phyloP scores from a whole-genome alignment of 1,140 invertebrate genomes.

The Drosophila ercepeae region DNA sequence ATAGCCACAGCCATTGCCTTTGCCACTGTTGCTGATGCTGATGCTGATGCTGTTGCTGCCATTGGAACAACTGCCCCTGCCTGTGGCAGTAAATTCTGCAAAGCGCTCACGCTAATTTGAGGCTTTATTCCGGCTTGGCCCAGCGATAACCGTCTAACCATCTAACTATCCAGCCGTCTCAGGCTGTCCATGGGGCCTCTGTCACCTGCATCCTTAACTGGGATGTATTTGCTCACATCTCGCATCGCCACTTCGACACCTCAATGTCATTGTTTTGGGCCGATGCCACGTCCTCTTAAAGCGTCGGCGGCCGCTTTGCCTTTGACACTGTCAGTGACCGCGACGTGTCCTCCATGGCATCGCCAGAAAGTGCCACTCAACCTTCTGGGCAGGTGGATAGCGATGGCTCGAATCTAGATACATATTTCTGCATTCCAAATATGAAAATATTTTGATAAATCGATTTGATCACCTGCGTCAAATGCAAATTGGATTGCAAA shows the following conservation, averaged over 20 bases:
- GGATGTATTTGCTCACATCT: constrained; percentile 20
- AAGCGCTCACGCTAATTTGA: constrained; percentile 50
- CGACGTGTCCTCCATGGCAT: constrained; percentile 21
- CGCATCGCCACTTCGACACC: constrained; percentile 24
- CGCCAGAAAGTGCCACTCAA: not conserved
- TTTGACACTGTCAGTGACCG: constrained; percentile 55
- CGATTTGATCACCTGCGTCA: not conserved
- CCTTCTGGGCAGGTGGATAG: not conserved
- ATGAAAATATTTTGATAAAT: not conserved
- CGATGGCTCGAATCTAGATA: not conserved
- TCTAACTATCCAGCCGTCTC: constrained; percentile 11
- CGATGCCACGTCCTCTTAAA: constrained; percentile 18
- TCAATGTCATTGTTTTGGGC: constrained; percentile 43
- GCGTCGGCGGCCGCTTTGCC: constrained; percentile 31
- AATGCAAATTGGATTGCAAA: not conserved
- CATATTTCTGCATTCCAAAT: not conserved
- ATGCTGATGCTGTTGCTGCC: not conserved
- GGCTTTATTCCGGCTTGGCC: constrained; percentile 33
- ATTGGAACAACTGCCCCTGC: not conserved
- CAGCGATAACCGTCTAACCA: constrained; percentile 22
- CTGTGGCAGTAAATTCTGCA: constrained; percentile 25
- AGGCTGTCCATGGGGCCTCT: not conserved
- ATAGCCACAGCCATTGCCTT: not conserved
- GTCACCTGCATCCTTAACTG: constrained; percentile 44
- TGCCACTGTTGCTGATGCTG: not conserved